A percentile compares a stretch with the other conserved stretches of the same genome.
phyloP scores from a whole-genome alignment of 2,113 vertebrate species.

The Hemicordylus capensis region DNA sequence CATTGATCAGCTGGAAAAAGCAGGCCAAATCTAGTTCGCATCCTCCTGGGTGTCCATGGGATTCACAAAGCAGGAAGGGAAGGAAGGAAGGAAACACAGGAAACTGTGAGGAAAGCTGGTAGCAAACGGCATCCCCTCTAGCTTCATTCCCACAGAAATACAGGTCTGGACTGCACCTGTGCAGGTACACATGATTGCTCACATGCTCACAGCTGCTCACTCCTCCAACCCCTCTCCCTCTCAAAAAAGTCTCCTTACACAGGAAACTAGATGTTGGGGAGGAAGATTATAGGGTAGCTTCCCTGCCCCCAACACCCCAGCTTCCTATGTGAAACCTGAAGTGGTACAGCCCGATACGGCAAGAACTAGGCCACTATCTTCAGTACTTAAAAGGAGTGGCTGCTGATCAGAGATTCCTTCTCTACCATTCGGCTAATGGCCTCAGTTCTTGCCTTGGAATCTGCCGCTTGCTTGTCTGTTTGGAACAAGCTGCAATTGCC shows the following conservation, averaged over 20 bases:
- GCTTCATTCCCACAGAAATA: background rate
- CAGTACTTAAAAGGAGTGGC: background rate
- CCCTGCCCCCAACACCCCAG: background rate
- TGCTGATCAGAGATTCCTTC: background rate
- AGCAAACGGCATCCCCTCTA: fast-evolving
- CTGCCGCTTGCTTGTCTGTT: background rate
- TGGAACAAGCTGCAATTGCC: fast-evolving
- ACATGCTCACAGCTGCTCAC: no score
- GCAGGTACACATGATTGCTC: background rate
- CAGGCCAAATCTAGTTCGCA: conserved; percentile 98
- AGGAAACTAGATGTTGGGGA: background rate
- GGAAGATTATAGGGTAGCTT: background rate
- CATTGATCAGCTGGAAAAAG: conserved; percentile 97
- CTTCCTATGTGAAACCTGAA: background rate
- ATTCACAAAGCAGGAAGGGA: conserved; percentile 7
- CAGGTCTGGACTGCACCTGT: background rate
- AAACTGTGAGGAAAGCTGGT: background rate
- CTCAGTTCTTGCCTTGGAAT: fast-evolving
- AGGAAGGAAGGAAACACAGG: conserved; percentile 44
- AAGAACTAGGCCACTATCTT: background rate
- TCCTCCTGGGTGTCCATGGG: conserved; percentile 76
- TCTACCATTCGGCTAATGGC: background rate
- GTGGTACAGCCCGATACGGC: background rate
- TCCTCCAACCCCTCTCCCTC: no score
- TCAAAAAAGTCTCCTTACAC: background rate